Evolutionary conservation across 2,888 invertebrate species (phyloP), one percentile per base, ranked within the genome.

Genomic region (Ornithoptera priamus): DNA sequence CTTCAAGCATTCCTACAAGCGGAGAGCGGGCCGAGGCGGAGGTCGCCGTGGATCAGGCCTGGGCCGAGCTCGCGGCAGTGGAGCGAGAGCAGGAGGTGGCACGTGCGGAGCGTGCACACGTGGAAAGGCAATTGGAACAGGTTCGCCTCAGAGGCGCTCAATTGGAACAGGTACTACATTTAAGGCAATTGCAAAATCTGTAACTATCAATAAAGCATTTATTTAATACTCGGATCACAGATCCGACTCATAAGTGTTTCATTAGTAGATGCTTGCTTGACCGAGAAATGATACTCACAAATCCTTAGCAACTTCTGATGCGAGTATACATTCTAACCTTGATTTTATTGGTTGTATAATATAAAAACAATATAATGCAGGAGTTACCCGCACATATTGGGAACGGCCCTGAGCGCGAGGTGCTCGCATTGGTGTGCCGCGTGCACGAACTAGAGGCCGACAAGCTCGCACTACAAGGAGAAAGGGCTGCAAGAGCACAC

Each of bases 371-470:
- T 58, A 46, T 22, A 57, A 22, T 42, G 18, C 82, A 96, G 97
- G 96, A 97, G 90, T 90, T 98, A 71, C 97, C 98, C 5, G 96
- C 96, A 67, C 94, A 96, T 68, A 95, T 98, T 67, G 96, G 95
- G 81, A 97, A 96, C 72, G 96, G 97, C 67, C 97, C 98, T 75
- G 98, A 99, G 88, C 94, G 97, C 59, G 99, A 99, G 84, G 95
- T 99, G 69, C 87, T 97, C 71, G 95, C 96, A 30, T 92, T 99
- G 64, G 95, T 99, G 84, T 97, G 98, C 80, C 95, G 97, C 75
- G 98, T 99, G 57, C 98, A 99, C 83, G 97, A 98, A 87, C 93
- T 98, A 69, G 99, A 99, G 89, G 98, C 98, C 0, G 97, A 98
- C 85, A 99, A 98, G 90, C 95, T 97, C 89, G 98, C 98, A 77